Conservation (phyloP, 2,113 vertebrate species). For the Monarcha castaneiventris region DNA sequence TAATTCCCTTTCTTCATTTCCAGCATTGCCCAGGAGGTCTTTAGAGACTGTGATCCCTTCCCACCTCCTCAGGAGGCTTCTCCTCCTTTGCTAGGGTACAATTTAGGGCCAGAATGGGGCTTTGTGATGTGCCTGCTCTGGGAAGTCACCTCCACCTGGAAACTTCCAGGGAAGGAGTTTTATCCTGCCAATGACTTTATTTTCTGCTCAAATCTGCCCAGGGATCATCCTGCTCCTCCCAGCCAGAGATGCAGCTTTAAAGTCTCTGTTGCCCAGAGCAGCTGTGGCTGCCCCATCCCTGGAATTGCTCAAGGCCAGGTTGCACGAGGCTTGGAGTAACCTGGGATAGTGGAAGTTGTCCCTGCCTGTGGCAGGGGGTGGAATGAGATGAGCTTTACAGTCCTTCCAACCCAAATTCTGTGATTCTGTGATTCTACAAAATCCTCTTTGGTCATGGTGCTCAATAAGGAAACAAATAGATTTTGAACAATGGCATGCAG, state of each 20-base stretch:
- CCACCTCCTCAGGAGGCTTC: conserved; percentile 18
- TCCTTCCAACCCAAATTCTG: background rate
- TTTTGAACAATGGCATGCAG: background rate
- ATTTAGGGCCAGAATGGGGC: background rate
- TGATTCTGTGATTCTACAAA: background rate
- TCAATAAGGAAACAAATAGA: background rate
- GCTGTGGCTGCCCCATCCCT: background rate
- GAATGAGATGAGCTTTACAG: background rate
- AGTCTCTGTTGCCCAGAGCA: background rate
- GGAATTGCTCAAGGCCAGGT: background rate
- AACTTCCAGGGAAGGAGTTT: background rate
- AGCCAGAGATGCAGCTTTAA: background rate
- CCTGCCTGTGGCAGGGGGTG: rapidly evolving
- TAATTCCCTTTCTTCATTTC: conserved; percentile 55
- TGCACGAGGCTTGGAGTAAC: background rate
- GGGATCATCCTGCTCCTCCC: background rate
- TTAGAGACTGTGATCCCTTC: conserved; percentile 15
- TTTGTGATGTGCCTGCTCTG: background rate
- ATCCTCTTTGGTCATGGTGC: background rate
- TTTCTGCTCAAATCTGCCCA: background rate
- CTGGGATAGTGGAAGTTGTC: background rate
- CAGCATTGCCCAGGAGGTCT: conserved; percentile 19
- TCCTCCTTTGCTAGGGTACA: background rate
- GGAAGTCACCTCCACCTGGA: background rate
- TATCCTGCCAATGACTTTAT: background rate